Conservation (phyloP, 2,888 invertebrate species). For the Drepana falcataria region DNA sequence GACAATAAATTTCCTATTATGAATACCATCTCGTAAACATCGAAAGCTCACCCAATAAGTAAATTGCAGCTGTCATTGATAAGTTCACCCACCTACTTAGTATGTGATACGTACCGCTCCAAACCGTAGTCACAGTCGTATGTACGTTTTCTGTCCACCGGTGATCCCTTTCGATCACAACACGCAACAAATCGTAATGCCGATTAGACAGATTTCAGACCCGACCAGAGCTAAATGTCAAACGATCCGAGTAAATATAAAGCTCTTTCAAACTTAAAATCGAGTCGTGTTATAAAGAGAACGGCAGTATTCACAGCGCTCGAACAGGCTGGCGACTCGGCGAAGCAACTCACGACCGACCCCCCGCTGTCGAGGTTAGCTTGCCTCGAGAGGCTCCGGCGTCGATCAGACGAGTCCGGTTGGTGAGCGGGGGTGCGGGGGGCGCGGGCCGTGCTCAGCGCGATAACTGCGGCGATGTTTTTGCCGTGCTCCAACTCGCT, state of each 20-base stretch:
- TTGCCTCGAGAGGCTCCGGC: constrained; percentile 65
- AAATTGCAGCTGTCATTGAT: constrained; percentile 30
- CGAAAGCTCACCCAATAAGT: constrained; percentile 21
- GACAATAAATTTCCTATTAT: constrained; percentile 20
- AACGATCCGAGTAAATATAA: constrained; percentile 49
- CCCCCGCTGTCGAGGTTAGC: constrained; percentile 74
- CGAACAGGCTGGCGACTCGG: constrained; percentile 47
- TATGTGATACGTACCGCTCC: constrained; percentile 56
- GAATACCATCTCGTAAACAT: constrained; percentile 23
- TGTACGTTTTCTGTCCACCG: constrained; percentile 50
- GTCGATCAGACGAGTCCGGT: constrained; percentile 64
- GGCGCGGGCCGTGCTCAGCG: constrained; percentile 33
- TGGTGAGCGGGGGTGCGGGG: constrained; percentile 38
- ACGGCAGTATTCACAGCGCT: constrained; percentile 48
- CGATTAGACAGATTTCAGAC: constrained; percentile 47
- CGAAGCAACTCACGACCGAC: constrained; percentile 65
- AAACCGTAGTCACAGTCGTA: constrained; percentile 40
- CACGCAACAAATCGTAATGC: constrained; percentile 40
- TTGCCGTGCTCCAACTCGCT: constrained; percentile 73
- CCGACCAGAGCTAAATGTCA: constrained; percentile 46
- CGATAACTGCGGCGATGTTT: constrained; percentile 76
- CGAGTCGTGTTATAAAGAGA: constrained; percentile 49
- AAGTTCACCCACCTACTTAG: constrained; percentile 13
- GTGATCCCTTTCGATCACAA: constrained; percentile 47
- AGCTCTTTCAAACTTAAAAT: constrained; percentile 61